A percentile compares a stretch with the other conserved stretches of the same genome.
Conservation (phyloP, 1,140 invertebrate species). For the Mycetomoellerius zeteki region DNA sequence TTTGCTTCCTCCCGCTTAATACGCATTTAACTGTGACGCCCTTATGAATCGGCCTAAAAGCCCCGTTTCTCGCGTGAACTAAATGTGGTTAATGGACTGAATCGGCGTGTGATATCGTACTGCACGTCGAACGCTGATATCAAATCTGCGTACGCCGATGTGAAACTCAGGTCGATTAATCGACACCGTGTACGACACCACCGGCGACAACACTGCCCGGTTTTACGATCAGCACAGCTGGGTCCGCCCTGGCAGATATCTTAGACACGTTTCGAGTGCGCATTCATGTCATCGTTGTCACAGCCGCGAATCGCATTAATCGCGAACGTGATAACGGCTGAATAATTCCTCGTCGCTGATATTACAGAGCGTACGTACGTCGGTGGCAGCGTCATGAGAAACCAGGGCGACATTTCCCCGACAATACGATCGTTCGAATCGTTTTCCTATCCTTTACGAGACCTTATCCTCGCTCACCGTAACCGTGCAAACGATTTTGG, state of each 20-base stretch:
- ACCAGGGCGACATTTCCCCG: not conserved
- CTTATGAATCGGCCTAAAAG: conserved; percentile 42
- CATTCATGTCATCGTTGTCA: not conserved
- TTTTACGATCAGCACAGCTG: conserved; percentile 45
- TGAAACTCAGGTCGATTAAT: conserved; percentile 60
- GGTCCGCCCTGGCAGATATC: not conserved
- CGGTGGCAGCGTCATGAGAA: not conserved
- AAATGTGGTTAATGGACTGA: conserved; percentile 35
- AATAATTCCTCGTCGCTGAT: conserved; percentile 44
- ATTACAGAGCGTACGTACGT: not conserved
- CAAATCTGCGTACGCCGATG: conserved; percentile 35
- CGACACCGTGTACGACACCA: conserved; percentile 47
- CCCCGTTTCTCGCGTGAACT: not conserved
- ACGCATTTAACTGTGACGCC: not conserved
- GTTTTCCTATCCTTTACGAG: conserved; percentile 33
- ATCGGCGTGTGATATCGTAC: conserved; percentile 35
- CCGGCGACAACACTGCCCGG: conserved; percentile 14
- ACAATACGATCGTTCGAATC: conserved; percentile 39
- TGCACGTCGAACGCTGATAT: conserved; percentile 26
- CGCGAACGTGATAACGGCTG: conserved; percentile 32
- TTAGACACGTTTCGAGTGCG: not conserved
- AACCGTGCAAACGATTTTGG: conserved; percentile 40
- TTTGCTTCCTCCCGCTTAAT: not conserved
- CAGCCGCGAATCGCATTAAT: conserved; percentile 14
- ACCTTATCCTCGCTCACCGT: not conserved